Base-by-base conservation (phyloP, 2,888 invertebrate genomes). In the Chrysotoxum bicinctum region DNA sequence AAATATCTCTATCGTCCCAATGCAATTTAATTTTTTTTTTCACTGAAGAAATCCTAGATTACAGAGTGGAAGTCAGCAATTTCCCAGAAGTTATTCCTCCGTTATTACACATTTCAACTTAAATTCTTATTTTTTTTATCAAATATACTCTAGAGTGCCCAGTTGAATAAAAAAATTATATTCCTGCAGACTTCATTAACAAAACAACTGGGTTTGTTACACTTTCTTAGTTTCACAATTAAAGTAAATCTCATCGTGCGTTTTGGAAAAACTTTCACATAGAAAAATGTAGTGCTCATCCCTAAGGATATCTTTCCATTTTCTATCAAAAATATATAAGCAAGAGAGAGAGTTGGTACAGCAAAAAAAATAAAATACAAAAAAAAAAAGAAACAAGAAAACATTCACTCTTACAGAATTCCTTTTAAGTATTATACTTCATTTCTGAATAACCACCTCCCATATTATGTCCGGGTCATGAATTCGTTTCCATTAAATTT, bases 401-500 rank as follows among this genome's bases (percentile, higher is more conserved):
- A 66, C 69, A 74, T 83, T 83, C 78, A 75, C 83, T 74, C 73
- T 50, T 73, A 72, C 68, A 78, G 58, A 82, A 73, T 82, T 77
- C 60, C 68, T 68, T 64, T 73, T 66, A 73, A 82, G 78, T 68
- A 82, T 77, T 73, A 73, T 72, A 82, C 78, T 78, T 82, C 73
- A 82, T 82, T 78, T 72, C 72, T 78, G 82, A 78, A 82, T 82
- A 58, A 78, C 82, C 82, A 72, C 77, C 82, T 78, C 78, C 70
- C 79, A 69, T 68, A 75, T 79, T 84, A 84, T 79, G 74, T 84
- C 62, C 83, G 83, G 83, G 79, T 84, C 83, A 79, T 79, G 83
- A 79, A 79, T 84, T 79, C 69, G 79, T 62, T 74, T 79, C 83
- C 83, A 79, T 84, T 79, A 84, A 74, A 84, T 84, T 84, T 84